Conservation (phyloP, 2,888 invertebrate species). For the Linyphia triangularis region DNA sequence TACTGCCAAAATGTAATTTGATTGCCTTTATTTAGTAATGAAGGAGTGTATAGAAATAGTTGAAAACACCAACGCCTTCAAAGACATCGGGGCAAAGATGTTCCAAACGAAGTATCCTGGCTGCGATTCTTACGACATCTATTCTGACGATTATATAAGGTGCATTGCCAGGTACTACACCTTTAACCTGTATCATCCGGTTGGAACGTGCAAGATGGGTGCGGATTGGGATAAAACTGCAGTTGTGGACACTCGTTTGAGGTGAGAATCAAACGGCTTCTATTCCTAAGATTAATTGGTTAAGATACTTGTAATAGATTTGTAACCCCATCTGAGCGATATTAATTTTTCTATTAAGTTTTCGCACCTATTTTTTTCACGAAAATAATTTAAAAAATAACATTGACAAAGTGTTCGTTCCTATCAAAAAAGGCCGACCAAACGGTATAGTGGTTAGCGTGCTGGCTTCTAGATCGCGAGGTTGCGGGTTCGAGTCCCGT, state of each 20-base stretch:
- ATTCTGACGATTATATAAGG: constrained; percentile 63
- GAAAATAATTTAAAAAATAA: too few relatives aligned
- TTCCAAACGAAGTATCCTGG: constrained; percentile 71
- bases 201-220: constrained; percentile 82
- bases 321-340: too few relatives aligned
- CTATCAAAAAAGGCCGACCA: too few relatives aligned
- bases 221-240: constrained; percentile 79
- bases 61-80: constrained; percentile 54
- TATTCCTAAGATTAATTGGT: too few relatives aligned
- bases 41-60: constrained; percentile 67
- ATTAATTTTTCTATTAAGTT: too few relatives aligned
- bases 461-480: too few relatives aligned
- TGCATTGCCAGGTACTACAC: constrained; percentile 67
- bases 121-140: constrained; percentile 59
- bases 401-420: too few relatives aligned
- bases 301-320: too few relatives aligned
- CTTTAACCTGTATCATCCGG: constrained; percentile 81
- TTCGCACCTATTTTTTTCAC: too few relatives aligned
- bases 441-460: too few relatives aligned
- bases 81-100: constrained; percentile 58
- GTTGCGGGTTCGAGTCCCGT: too few relatives aligned
- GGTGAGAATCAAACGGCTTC: too few relatives aligned
- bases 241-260: constrained; percentile 80
- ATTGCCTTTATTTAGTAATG: constrained; percentile 50
- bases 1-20: not conserved